A percentile compares a stretch with the other conserved stretches of the same genome.
phyloP scores from a whole-genome alignment of 2,888 invertebrate genomes.

The Gryllus longicercus region DNA sequence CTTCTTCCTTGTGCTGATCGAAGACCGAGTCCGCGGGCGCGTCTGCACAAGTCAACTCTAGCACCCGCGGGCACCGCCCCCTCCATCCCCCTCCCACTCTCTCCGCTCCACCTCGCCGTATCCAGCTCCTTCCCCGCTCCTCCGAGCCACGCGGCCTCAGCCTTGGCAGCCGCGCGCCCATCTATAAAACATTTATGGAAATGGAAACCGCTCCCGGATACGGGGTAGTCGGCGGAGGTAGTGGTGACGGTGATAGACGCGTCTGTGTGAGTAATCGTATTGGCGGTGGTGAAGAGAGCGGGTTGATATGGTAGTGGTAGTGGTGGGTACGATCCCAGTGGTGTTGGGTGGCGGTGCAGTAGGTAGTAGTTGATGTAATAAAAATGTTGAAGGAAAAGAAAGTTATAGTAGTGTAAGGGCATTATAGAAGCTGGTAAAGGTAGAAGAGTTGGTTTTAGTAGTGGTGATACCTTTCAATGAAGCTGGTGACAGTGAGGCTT shows the following conservation, averaged over 20 bases:
- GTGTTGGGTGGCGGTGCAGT: not conserved
- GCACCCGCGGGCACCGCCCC: no score
- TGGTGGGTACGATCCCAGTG: no score
- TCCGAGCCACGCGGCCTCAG: not conserved
- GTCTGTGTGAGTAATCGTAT: not conserved
- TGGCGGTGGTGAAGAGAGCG: not conserved
- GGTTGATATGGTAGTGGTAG: not conserved
- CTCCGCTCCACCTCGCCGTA: no score
- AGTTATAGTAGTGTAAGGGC: no score
- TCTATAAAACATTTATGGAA: constrained; percentile 17
- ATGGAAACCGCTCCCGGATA: not conserved
- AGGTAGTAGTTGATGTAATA: not conserved
- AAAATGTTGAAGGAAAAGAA: no score
- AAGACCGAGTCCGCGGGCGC: no score
- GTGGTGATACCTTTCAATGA: no score
- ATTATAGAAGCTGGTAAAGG: no score
- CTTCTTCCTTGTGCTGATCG: no score
- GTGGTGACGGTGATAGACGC: not conserved
- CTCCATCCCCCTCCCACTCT: not conserved
- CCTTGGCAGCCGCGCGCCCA: not conserved
- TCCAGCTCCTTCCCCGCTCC: not conserved
- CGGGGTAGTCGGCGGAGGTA: not conserved
- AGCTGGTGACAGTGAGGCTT: no score
- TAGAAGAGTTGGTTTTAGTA: no score
- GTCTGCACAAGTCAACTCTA: no score